Conservation (phyloP, 2,113 vertebrate genomes). For the Leucosticte australis region DNA sequence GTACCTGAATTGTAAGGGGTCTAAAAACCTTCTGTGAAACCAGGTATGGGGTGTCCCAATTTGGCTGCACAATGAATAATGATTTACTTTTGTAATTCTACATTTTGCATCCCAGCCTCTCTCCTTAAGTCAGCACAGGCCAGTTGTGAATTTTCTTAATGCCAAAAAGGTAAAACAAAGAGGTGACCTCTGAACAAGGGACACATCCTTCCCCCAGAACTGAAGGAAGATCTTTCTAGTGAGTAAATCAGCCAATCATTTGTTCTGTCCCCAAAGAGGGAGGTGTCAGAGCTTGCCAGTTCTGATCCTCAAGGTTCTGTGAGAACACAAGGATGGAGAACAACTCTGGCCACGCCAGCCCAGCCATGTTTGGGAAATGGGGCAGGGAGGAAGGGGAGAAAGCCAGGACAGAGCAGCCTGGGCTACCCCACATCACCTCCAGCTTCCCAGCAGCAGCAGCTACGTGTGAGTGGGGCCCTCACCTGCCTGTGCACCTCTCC, state of each 20-base stretch:
- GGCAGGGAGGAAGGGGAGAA: neutral
- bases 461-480: neutral
- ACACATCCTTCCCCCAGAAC: accelerated
- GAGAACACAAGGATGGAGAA: neutral
- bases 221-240: neutral
- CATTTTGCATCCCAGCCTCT: neutral
- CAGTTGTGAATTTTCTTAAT: accelerated
- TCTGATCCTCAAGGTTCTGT: neutral
- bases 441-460: neutral
- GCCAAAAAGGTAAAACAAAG: neutral
- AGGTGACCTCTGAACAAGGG: neutral
- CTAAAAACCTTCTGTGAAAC: neutral
- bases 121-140: neutral
- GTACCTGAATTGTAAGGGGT: neutral
- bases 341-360: neutral
- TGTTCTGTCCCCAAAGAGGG: neutral
- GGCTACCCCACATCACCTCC: neutral
- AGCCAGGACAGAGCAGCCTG: neutral
- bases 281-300: neutral
- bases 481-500: neutral
- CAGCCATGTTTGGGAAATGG: neutral
- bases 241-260: neutral
- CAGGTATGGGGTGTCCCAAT: neutral
- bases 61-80: neutral
- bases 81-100: neutral